A percentile compares a stretch with the other conserved stretches of the same genome.
phyloP scores from a whole-genome alignment of 2,797 vertebrate genomes.

The Ibycter americanus region DNA sequence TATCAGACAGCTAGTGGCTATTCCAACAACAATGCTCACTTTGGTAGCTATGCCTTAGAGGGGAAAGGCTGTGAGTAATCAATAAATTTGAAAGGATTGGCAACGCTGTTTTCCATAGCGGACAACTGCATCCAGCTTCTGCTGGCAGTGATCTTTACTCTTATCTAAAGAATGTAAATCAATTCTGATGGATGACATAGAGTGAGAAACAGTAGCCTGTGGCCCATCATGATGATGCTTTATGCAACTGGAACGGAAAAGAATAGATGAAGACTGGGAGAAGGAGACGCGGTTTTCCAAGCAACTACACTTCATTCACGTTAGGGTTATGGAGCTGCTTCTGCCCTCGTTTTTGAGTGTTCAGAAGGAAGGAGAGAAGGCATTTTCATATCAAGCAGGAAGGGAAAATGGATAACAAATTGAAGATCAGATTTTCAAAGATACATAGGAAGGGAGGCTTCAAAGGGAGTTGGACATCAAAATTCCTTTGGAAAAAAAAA shows the following conservation, averaged over 20 bases:
- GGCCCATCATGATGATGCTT: background rate
- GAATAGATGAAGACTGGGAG: background rate
- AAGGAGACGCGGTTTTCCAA: background rate
- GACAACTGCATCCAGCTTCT: background rate
- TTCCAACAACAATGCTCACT: background rate
- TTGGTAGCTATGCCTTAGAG: background rate
- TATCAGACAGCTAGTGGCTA: background rate
- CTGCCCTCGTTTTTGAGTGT: background rate
- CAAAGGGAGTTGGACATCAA: slow-evolving; percentile 33
- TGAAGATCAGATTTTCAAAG: slow-evolving; percentile 62
- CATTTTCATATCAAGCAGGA: background rate
- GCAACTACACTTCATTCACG: background rate
- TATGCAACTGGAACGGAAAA: background rate
- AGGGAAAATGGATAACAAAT: slow-evolving; percentile 17
- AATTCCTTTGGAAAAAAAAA: slow-evolving; percentile 24
- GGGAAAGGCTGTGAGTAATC: background rate
- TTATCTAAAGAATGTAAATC: background rate
- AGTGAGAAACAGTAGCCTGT: background rate
- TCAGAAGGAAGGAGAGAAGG: background rate
- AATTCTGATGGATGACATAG: background rate
- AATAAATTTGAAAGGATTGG: background rate
- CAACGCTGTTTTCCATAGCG: background rate
- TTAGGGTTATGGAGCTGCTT: background rate
- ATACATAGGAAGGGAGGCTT: slow-evolving; percentile 16
- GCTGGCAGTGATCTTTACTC: background rate